Evolutionary conservation across 2,797 vertebrate species (phyloP).

Genomic region (Sebastes itinus): DNA sequence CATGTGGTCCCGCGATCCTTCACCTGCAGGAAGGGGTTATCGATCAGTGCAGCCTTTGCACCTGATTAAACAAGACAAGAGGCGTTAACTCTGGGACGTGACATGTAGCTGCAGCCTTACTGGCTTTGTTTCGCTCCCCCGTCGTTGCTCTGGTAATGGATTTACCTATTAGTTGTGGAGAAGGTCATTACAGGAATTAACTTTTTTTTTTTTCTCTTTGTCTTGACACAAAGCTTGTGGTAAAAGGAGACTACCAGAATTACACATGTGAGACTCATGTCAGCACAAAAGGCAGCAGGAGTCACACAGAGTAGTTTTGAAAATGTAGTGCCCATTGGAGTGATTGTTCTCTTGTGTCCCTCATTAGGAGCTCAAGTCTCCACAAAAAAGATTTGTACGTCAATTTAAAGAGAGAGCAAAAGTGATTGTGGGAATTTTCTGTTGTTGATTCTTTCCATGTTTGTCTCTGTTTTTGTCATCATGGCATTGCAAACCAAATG

Average conservation of each 20-base stretch:
- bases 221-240: neutral
- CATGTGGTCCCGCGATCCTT: constrained; percentile 17
- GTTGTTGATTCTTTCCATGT: neutral
- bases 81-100: constrained; percentile 44
- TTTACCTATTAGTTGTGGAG: constrained; percentile 48
- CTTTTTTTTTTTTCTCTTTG: neutral
- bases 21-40: constrained; percentile 50
- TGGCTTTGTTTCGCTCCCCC: neutral
- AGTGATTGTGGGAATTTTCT: neutral
- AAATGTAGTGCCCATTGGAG: neutral
- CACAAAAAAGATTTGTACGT: neutral
- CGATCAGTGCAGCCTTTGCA: constrained; percentile 47
- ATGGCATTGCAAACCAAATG: constrained; percentile 22
- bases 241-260: neutral
- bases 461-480: constrained; percentile 16
- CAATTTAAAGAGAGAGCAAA: neutral
- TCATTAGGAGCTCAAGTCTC: neutral
- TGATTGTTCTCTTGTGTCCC: neutral
- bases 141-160: constrained; percentile 52
- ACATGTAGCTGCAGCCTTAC: constrained; percentile 33
- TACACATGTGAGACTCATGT: constrained; percentile 1
- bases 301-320: neutral
- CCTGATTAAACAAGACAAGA: constrained; percentile 75
- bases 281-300: neutral
- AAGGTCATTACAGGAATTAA: constrained; percentile 59